A percentile compares a stretch with the other conserved stretches of the same genome.
Conservation (phyloP, 2,113 vertebrate species). For the Eudyptes chrysolophus region DNA sequence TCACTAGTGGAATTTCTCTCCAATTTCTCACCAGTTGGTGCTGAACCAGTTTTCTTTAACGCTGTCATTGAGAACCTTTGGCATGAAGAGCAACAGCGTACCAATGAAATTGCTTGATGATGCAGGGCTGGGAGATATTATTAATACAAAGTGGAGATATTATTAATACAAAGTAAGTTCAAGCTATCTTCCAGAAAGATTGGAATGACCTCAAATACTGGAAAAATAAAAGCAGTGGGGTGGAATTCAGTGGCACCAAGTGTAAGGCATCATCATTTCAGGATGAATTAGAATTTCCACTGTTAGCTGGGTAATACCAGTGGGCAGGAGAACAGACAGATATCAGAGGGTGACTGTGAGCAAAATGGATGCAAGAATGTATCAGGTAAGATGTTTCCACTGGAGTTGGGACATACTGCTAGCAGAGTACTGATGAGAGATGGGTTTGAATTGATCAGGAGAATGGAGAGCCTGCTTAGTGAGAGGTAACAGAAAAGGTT, state of each 20-base stretch:
- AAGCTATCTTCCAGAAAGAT: background rate
- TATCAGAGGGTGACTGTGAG: background rate
- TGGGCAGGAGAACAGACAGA: background rate
- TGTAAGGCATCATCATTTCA: background rate
- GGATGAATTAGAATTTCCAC: background rate
- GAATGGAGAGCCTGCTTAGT: background rate
- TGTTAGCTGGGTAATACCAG: background rate
- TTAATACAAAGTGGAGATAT: background rate
- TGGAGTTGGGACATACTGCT: background rate
- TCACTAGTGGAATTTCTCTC: slow-evolving; percentile 23
- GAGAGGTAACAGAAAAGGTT: background rate
- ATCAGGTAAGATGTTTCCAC: background rate
- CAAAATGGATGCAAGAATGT: background rate
- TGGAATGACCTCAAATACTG: background rate
- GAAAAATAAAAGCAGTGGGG: background rate
- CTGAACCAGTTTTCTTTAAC: slow-evolving; percentile 24
- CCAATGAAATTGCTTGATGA: background rate
- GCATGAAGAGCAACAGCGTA: background rate
- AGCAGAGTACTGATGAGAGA: background rate
- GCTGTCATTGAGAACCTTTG: background rate
- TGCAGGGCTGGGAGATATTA: background rate
- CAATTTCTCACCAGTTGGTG: background rate
- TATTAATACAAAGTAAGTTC: background rate
- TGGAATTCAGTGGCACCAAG: background rate
- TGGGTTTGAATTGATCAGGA: background rate